Evolutionary conservation across 2,113 vertebrate genomes (phyloP).

Genomic region (Hemiprocne comata): DNA sequence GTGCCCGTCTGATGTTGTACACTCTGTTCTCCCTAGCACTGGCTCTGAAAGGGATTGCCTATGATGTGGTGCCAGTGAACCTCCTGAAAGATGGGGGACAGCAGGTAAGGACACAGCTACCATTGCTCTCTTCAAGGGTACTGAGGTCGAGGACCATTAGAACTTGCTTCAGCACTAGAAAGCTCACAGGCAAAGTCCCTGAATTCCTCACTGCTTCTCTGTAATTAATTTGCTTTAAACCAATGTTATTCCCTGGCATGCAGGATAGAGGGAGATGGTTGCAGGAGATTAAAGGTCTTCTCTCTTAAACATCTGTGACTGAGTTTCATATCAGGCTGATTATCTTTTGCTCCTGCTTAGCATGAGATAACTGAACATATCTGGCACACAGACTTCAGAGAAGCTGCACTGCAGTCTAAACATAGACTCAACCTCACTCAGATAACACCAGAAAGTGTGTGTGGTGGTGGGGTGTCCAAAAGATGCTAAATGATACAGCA

Average conservation of each 20-base stretch:
- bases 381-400: background rate
- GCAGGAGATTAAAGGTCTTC: background rate
- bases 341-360: background rate
- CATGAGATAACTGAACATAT: background rate
- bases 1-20: background rate
- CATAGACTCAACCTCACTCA: background rate
- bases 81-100: constrained; percentile 90
- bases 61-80: constrained; percentile 84
- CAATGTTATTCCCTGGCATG: background rate
- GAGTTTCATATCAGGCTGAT: too few species aligned
- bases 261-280: background rate
- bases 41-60: constrained; percentile 90
- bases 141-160: background rate
- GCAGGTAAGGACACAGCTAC: constrained; percentile 81
- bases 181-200: background rate
- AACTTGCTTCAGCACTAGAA: background rate
- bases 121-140: background rate
- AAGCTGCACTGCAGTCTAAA: background rate
- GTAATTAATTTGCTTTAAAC: background rate
- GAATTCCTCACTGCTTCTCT: background rate
- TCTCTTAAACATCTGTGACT: background rate
- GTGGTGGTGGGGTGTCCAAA: background rate
- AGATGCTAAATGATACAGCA: background rate
- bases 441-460: background rate
- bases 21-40: constrained; percentile 80